Evolutionary conservation across 2,888 invertebrate species (phyloP).

Genomic region (Corbicula japonica): DNA sequence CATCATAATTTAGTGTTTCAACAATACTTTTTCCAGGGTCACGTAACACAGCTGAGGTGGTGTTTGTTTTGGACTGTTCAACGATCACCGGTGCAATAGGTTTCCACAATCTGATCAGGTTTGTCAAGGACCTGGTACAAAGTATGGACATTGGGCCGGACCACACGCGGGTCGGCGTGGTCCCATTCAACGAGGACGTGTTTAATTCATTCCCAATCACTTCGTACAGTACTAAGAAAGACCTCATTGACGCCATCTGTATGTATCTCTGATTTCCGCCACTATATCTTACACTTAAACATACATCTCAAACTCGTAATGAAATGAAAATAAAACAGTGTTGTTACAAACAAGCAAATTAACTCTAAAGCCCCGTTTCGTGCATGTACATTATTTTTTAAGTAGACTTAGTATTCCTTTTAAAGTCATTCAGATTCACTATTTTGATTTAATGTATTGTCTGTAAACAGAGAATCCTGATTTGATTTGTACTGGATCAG

Average conservation of each 20-base stretch:
- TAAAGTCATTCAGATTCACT: too few relatives aligned
- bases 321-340: too few relatives aligned
- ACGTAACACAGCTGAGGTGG: slow-evolving; percentile 74
- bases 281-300: not conserved
- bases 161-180: slow-evolving; percentile 72
- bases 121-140: slow-evolving; percentile 73
- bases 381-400: too few relatives aligned
- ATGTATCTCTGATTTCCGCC: slow-evolving; percentile 14
- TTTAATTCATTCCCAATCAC: slow-evolving; percentile 70
- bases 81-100: slow-evolving; percentile 68
- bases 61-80: slow-evolving; percentile 77
- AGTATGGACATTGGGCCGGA: slow-evolving; percentile 72
- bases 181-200: slow-evolving; percentile 74
- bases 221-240: slow-evolving; percentile 58
- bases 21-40: slow-evolving; percentile 60
- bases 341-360: too few relatives aligned
- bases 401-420: too few relatives aligned
- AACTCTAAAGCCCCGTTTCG: too few relatives aligned
- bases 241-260: slow-evolving; percentile 72
- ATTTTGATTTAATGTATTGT: too few relatives aligned
- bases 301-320: not conserved
- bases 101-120: slow-evolving; percentile 70
- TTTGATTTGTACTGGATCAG: too few relatives aligned
- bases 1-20: not conserved
- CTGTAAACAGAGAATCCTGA: too few relatives aligned